Base-by-base conservation (phyloP, 2,888 invertebrate genomes). In the Achlya flavicornis region DNA sequence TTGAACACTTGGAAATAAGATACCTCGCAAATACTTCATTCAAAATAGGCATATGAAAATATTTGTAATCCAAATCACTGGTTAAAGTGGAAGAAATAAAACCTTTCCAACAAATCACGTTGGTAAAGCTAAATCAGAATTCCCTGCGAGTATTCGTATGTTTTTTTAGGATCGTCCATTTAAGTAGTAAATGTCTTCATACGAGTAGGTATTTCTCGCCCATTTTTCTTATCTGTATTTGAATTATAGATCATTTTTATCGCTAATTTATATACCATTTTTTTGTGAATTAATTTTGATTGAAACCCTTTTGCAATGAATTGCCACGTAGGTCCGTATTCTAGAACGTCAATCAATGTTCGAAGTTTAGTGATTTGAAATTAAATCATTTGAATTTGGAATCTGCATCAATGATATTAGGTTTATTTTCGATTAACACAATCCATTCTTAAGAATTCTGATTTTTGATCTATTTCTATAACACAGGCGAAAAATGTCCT, bases 111-210 rank as follows among this genome's bases (percentile, higher is more conserved):
- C 46, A 73, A 85, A 84, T 81, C 78, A 77, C 71, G 68, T 66
- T 63, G 74, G 72, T 77, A 78, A 83, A 84, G 82, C 71, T 69
- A 82, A 84, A 83, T 86, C 82, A 71, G 74, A 77, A 81, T 80
- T 80, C 77, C 67, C 46, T 73, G 61, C 71, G 78, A 73, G 72
- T 75, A 72, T 77, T 73, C 70, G n/a, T 72, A 69, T 87, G 84
- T 88, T 88, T 86, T 87, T 78, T 86, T 87, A 87, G 87, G 88
- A 85, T 77, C 74, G 76, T 66, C 83, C 85, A 84, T 46, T 85
- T 85, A 77, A 81, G 82, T 81, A 77, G 79, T 79, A 79, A 80
- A 86, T 85, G 46, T 46, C 46, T 46, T 46, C 46, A 46, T 46
- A n/a, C n/a, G 43, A 46, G 10, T 46, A n/a, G 46, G 46, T 7